Evolutionary conservation across 2,797 vertebrate genomes (phyloP).

Genomic region (Dipus sagitta): DNA sequence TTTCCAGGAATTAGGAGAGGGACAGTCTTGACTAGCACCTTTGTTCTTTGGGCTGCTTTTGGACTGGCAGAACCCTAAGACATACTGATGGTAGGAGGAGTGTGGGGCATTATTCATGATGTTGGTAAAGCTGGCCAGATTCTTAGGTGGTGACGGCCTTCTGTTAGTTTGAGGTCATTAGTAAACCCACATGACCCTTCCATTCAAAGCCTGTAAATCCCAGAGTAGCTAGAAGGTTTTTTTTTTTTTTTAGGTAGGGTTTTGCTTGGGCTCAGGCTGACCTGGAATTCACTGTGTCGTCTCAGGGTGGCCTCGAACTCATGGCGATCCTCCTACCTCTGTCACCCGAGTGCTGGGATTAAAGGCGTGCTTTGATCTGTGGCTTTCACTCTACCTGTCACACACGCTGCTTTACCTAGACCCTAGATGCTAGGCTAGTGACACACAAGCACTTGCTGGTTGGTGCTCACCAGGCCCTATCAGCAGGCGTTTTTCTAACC

Average conservation of each 20-base stretch:
- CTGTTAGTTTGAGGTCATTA: not conserved
- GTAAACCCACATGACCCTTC: not conserved
- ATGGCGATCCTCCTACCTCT: too few relatives aligned
- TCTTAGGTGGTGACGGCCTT: not conserved
- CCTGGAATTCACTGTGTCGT: too few relatives aligned
- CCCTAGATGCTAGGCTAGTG: not conserved
- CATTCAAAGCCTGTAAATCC: not conserved
- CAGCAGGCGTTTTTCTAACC: not conserved
- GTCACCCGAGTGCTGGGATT: too few relatives aligned
- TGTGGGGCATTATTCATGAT: not conserved
- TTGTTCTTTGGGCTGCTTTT: constrained; percentile 33
- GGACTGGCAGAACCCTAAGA: not conserved
- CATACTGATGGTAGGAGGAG: not conserved
- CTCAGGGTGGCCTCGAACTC: too few relatives aligned
- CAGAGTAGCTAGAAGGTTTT: not conserved
- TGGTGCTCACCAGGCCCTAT: not conserved
- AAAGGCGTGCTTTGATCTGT: not conserved
- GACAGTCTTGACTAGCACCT: not conserved
- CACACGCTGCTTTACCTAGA: constrained; percentile 1
- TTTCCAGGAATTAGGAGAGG: constrained; percentile 38
- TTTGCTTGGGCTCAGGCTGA: too few relatives aligned
- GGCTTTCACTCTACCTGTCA: not conserved
- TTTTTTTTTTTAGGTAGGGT: not conserved
- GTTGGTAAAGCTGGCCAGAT: constrained; percentile 33
- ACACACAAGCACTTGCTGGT: not conserved